Evolutionary conservation across 2,797 vertebrate species (phyloP), one percentile per base, ranked within the genome.

Genomic region (Hybognathus amarus): DNA sequence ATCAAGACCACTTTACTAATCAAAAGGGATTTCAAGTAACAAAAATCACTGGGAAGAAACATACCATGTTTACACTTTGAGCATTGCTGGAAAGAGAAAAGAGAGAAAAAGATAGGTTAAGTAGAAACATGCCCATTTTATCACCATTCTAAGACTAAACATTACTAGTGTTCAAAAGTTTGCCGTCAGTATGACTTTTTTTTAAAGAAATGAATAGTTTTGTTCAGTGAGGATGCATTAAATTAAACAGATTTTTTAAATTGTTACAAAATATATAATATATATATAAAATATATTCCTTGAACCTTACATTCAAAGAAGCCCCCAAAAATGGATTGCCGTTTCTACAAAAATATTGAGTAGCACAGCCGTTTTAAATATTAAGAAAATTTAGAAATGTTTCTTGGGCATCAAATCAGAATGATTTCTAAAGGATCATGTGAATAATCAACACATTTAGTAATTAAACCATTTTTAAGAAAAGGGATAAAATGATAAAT

Each of bases 31-130:
- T 59, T 45, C 1, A 67, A 42, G 1, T 33, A 18, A 42, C 10
- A 54, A 69, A n/a, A 71, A 45, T 40, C 13, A 52, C 2, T 10
- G 10, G 8, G 18, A 42, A 70, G 67, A 24, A 61, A 61, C 97
- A 95, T 91, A 99, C 98, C 98, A 66, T 99, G 98, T 94, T 99
- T 99, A 92, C 98, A 99, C 94, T 99, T 99, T 92, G 97, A 99
- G 93, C 98, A 99, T 99, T 99, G 98, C 98, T 99, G 94, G 1
- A 52, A 30, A 68, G 18, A 80, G 7, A 64, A 15, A 84, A 69
- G 20, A 71, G 38, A 30, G 6, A 22, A 52, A 63, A 47, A 78
- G 0, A 68, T 6, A 56, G 27, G 27, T 13, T 77, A 0, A 68
- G 63, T 24, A 33, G 54, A 50, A 36, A 70, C 9, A 68, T 47